phyloP scores from a whole-genome alignment of 2,888 invertebrate genomes.

The Parochlus steinenii region DNA sequence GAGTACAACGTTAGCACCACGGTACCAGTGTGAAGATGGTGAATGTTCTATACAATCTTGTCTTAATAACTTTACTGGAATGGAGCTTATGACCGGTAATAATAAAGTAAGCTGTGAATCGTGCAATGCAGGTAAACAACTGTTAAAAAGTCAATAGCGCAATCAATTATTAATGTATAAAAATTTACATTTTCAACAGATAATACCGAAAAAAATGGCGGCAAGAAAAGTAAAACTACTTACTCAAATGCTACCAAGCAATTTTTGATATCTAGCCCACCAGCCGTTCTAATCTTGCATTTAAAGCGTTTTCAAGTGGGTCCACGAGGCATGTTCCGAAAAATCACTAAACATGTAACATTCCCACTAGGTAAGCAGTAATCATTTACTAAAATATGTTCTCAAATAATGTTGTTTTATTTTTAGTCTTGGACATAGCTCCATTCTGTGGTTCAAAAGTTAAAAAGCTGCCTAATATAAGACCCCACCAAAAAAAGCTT shows the following conservation, averaged over 20 bases:
- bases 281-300: constrained; percentile 86
- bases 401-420: too few relatives aligned
- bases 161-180: too few relatives aligned
- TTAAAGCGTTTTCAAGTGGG: constrained; percentile 87
- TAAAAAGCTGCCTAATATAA: constrained; percentile 41
- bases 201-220: too few relatives aligned
- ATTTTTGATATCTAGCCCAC: constrained; percentile 75
- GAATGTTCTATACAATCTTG: constrained; percentile 79
- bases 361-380: too few relatives aligned
- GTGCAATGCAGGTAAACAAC: constrained; percentile 41
- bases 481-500: constrained; percentile 46
- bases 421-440: constrained; percentile 71
- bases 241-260: constrained; percentile 72
- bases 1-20: constrained; percentile 40
- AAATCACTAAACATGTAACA: constrained; percentile 70
- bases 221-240: constrained; percentile 51
- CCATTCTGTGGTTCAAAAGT: constrained; percentile 69
- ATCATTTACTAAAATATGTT: too few relatives aligned
- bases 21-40: constrained; percentile 57
- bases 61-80: constrained; percentile 79
- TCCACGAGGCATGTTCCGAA: constrained; percentile 53
- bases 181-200: too few relatives aligned
- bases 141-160: too few relatives aligned
- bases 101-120: constrained; percentile 88
- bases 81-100: constrained; percentile 77